Base-by-base conservation (phyloP, 2,113 vertebrate genomes). In the Entomyzon cyanotis region DNA sequence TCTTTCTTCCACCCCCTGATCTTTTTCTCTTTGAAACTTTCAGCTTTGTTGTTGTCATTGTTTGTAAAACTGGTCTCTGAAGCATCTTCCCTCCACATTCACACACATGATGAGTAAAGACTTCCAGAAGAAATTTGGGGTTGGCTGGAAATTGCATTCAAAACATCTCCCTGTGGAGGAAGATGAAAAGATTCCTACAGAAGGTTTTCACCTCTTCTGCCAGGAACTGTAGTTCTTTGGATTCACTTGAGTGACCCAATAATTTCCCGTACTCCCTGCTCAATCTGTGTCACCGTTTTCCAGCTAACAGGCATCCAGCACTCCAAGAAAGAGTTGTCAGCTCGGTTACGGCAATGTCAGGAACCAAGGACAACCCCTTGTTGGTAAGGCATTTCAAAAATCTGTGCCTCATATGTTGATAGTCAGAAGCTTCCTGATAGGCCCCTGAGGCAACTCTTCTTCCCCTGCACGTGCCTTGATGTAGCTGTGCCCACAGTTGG, bases 381-480 rank as follows among this genome's bases (percentile, higher is more conserved):
- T 90, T 78, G 91, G 73, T 92, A 87, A 87, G 22, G 52, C 35
- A 47, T 97, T 96, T 97, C 2, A 17, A 97, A 97, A 97, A 96
- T 94, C 64, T 50, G 47, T 64, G 76, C 73, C 90, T 92, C 92
- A 68, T 62, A 62, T 81, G 73, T 41, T 63, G 60, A 49, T 20
- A 78, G 50, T 56, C 65, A 68, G 60, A 62, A 92, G 68, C 44
- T 76, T 76, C 49, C 37, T 11, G 2, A 44, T 39, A 76, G 55
- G 39, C 15, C 14, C 46, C 2, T 5, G 39, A 41, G 65, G 59
- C 39, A 77, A 8, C 20, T 68, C 46, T n/a, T 52, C 46, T 59
- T 56, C 35, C 19, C 24, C 53, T 12, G n/a, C 33, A n/a, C 0
- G 0, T 41, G 27, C 39, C 71, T 93, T 35, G 47, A 49, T 0